Evolutionary conservation across 2,888 invertebrate species (phyloP).

Genomic region (Stegana nigrithorax): DNA sequence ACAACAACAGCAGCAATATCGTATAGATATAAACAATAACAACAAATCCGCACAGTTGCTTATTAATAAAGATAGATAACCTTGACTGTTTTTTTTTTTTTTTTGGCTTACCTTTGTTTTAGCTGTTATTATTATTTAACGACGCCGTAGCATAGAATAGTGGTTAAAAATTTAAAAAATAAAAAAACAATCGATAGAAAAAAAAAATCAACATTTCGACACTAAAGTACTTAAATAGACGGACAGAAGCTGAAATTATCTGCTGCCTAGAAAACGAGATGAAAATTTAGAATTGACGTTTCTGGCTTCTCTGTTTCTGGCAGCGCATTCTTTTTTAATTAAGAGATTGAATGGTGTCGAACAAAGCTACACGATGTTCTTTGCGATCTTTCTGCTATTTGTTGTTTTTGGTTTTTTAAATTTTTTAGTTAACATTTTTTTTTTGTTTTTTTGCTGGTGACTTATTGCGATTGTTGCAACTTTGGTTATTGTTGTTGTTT

Average conservation of each 20-base stretch:
- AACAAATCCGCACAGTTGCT: conserved; percentile 42
- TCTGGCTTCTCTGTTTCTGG: background rate
- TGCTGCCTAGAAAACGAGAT: conserved; percentile 19
- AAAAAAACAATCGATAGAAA: conserved; percentile 27
- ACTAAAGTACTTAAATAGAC: conserved; percentile 42
- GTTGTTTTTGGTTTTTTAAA: too few relatives aligned
- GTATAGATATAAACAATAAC: conserved; percentile 17
- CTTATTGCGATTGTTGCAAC: background rate
- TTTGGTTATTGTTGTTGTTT: background rate
- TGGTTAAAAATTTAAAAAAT: conserved; percentile 13
- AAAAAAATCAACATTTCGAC: conserved; percentile 51
- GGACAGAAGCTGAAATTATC: conserved; percentile 15
- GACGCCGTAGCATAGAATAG: too few relatives aligned
- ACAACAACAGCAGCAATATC: conserved; percentile 31
- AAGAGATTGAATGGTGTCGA: conserved; percentile 64
- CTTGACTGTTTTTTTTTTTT: conserved; percentile 57
- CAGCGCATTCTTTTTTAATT: conserved; percentile 57
- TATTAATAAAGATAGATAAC: conserved; percentile 55
- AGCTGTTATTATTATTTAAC: conserved; percentile 9
- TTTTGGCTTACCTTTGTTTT: conserved; percentile 37
- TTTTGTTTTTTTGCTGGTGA: background rate
- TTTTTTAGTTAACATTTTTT: background rate
- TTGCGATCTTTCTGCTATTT: too few relatives aligned
- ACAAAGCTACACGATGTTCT: conserved; percentile 49
- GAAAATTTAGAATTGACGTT: conserved; percentile 18